These are phyloP conservation scores for Penelope pileata DNA, from an alignment of 2,113 vertebrate species.

Conservation along the genomic window DNA sequence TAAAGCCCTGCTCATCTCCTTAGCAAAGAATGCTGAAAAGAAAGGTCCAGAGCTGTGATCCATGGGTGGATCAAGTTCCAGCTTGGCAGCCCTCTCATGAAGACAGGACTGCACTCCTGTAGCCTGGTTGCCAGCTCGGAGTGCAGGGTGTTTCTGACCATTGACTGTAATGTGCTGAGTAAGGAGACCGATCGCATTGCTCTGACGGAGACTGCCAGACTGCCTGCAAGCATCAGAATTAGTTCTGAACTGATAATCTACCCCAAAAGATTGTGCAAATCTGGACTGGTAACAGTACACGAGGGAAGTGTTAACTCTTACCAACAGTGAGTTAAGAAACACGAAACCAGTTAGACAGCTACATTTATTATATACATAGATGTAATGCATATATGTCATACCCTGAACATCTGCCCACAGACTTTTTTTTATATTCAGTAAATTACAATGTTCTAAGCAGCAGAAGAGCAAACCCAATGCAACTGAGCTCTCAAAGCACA, in stretches of 20 bases:
- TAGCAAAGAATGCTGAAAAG: background rate
- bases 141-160: background rate
- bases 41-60: background rate
- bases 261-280: background rate
- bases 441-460: background rate
- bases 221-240: background rate
- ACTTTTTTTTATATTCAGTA: background rate
- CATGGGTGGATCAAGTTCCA: background rate
- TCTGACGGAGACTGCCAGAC: background rate
- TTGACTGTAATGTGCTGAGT: background rate
- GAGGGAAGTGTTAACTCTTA: background rate
- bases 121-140: background rate
- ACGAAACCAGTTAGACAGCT: background rate
- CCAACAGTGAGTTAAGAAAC: background rate
- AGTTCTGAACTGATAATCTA: background rate
- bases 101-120: background rate
- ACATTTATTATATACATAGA: background rate
- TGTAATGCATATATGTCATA: background rate
- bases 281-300: background rate
- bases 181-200: background rate
- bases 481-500: background rate
- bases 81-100: background rate
- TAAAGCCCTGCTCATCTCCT: background rate
- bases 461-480: background rate
- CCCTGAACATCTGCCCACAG: background rate